Evolutionary conservation across 1,140 invertebrate species (phyloP).

Genomic region (Frieseomelitta varia): DNA sequence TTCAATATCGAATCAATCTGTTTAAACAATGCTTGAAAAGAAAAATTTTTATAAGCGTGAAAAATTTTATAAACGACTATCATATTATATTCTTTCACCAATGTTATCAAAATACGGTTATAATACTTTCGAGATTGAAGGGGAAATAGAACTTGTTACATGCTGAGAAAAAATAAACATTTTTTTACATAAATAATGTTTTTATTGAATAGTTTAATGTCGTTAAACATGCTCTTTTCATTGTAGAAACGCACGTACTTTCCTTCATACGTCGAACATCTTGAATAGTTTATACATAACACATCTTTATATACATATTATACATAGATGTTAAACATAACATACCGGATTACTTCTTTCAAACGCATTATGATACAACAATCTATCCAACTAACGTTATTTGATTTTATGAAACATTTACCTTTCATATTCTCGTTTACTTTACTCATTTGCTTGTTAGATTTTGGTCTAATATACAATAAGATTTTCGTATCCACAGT

Average conservation of each 20-base stretch:
- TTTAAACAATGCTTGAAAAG: background rate
- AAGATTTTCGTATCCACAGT: no score
- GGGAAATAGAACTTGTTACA: conserved; percentile 7
- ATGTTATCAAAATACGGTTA: conserved; percentile 18
- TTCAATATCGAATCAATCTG: background rate
- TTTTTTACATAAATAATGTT: conserved; percentile 73
- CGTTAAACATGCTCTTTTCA: conserved; percentile 52
- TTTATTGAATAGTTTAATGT: conserved; percentile 69
- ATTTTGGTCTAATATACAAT: background rate
- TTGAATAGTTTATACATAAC: conserved; percentile 64
- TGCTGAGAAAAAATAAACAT: conserved; percentile 48
- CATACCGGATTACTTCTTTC: conserved; percentile 12
- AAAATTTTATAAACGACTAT: no score
- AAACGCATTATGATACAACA: conserved; percentile 34
- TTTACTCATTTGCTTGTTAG: background rate
- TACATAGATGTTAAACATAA: conserved; percentile 60
- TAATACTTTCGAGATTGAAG: background rate
- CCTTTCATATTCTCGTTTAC: background rate
- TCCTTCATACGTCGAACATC: conserved; percentile 42
- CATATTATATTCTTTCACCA: conserved; percentile 16
- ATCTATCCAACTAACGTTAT: background rate
- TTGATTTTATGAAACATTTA: background rate
- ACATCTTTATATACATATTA: conserved; percentile 74
- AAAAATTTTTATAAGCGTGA: background rate
- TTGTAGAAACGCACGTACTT: conserved; percentile 61